Evolutionary conservation across 2,113 vertebrate species (phyloP), one percentile per base, ranked within the genome.

Genomic region (Tringa solitaria): DNA sequence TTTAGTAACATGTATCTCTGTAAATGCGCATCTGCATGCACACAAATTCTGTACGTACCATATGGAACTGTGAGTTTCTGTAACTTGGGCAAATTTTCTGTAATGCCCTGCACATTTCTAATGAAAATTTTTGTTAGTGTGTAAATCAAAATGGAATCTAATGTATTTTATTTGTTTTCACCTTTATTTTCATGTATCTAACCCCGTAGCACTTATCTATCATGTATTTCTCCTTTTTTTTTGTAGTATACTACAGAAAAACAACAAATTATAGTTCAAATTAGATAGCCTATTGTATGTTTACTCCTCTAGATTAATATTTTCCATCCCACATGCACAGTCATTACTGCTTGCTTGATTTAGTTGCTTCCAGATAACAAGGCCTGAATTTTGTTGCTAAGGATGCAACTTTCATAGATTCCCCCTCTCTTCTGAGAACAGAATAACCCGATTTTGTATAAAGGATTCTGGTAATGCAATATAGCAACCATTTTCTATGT

Each of bases 1-100:
- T 79, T 69, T 72, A 46, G 51, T 39, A 73, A 11, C 8, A 9
- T 53, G 30, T n/a, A 0, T 43, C 24, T 73, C 54, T 27, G 21
- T 67, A 22, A 7, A 26, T 32, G 15, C 15, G 11, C 46, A 13
- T 61, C 61, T 90, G 30, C 16, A 5, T 18, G 13, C 12, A 32
- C 12, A 15, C 13, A 56, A 43, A 22, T 82, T 33, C 16, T 4
- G 7, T 6, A 27, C 0, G 0, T 18, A 56, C 39, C 3, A 6
- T 1, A 41, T 19, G 19, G 39, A 79, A 45, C 2, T 11, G 5
- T 2, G 11, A 27, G 9, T 46, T 73, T 43, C 64, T 84, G 0
- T 59, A 64, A 74, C 17, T 59, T 27, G 20, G 1, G 7, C 21
- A 30, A 7, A 43, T 56, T 88, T 87, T 57, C 15, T n/a, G 2